Percentiles rank a stretch among this genome's conserved stretches.
Evolutionary conservation across 2,113 vertebrate genomes (phyloP).

Genomic region (Etheostoma cragini): DNA sequence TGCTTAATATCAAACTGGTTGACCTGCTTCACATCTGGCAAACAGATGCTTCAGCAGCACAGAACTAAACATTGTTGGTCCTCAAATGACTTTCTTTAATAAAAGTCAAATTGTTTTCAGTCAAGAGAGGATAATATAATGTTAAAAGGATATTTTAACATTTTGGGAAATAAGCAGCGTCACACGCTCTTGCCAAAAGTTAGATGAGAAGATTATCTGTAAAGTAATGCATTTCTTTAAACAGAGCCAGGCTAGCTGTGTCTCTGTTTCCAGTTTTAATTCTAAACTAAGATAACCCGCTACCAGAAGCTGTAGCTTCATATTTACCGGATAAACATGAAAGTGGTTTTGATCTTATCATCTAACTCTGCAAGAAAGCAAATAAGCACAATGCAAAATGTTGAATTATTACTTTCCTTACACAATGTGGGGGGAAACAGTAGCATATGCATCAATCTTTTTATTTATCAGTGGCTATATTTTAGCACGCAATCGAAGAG

Average conservation of each 20-base stretch:
- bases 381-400: not conserved
- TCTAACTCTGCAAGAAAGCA: not conserved
- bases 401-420: not conserved
- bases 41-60: constrained; percentile 37
- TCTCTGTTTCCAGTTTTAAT: no score
- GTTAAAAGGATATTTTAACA: not conserved
- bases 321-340: not conserved
- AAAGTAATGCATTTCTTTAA: no score
- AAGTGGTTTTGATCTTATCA: not conserved
- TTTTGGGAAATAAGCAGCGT: not conserved
- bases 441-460: not conserved
- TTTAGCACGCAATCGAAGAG: not conserved
- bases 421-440: not conserved
- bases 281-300: no score
- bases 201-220: no score
- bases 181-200: no score
- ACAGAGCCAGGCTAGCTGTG: no score
- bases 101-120: not conserved
- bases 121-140: not conserved
- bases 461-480: not conserved
- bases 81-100: not conserved
- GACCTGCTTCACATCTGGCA: constrained; percentile 62
- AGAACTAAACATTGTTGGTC: not conserved
- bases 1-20: constrained; percentile 13
- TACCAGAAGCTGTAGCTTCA: not conserved